These are phyloP conservation scores for Pan troglodytes DNA, from an alignment of 2,113 vertebrate genomes.

Conservation along the genomic window NHGRI_mPanTro3-v2.1_pri NC_072401.2:101099001-101099500, in stretches of 20 bases:
- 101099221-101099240: neutral
- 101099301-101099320: neutral
- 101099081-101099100: conserved; percentile 10
- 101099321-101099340: neutral
- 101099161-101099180: neutral
- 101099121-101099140: conserved; percentile 1
- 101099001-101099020: conserved; percentile 13
- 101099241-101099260: neutral
- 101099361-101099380: neutral
- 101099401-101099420: neutral
- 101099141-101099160: neutral
- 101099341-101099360: neutral
- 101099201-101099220: neutral
- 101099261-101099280: neutral
- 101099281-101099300: neutral
- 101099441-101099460: neutral
- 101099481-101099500: neutral
- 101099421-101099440: neutral
- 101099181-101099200: neutral
- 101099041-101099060: conserved; percentile 11
- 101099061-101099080: conserved; percentile 19
- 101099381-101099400: neutral
- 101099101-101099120: neutral
- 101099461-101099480: neutral
- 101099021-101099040: conserved; percentile 40